Evolutionary conservation across 2,888 invertebrate genomes (phyloP).

Genomic region (Icerya purchasi): DNA sequence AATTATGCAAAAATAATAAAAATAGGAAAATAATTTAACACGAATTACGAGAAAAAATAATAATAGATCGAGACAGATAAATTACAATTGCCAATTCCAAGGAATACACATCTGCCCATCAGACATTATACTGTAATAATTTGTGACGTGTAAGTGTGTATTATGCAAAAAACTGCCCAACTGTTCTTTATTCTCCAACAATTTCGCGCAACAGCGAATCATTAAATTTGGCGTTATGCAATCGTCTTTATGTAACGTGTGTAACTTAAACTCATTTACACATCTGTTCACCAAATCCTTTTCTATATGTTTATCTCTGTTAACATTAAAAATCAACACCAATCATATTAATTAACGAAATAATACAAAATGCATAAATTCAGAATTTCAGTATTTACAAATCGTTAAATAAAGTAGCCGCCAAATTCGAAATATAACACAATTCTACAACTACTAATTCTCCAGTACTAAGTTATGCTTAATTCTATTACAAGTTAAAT

Average conservation of each 20-base stretch:
- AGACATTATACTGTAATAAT: constrained; percentile 73
- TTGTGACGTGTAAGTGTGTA: constrained; percentile 56
- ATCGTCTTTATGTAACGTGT: constrained; percentile 67
- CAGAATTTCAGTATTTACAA: too few relatives aligned
- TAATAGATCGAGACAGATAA: not conserved
- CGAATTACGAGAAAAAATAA: too few relatives aligned
- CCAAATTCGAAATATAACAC: too few relatives aligned
- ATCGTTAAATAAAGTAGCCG: too few relatives aligned
- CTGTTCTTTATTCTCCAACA: constrained; percentile 33
- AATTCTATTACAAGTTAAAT: too few relatives aligned
- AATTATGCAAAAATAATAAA: too few relatives aligned
- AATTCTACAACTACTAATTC: too few relatives aligned
- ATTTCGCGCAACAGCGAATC: constrained; percentile 58
- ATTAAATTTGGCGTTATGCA: constrained; percentile 73
- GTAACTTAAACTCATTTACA: constrained; percentile 40
- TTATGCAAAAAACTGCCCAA: constrained; percentile 35
- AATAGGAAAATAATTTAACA: too few relatives aligned
- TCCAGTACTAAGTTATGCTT: too few relatives aligned
- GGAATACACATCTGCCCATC: constrained; percentile 84
- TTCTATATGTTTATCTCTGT: constrained; percentile 60
- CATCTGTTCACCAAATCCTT: constrained; percentile 45
- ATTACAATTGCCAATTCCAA: constrained; percentile 55
- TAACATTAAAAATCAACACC: constrained; percentile 18
- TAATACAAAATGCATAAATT: too few relatives aligned
- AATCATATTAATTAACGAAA: too few relatives aligned